phyloP scores from a whole-genome alignment of 2,113 vertebrate genomes.

The Festucalex cinctus region DNA sequence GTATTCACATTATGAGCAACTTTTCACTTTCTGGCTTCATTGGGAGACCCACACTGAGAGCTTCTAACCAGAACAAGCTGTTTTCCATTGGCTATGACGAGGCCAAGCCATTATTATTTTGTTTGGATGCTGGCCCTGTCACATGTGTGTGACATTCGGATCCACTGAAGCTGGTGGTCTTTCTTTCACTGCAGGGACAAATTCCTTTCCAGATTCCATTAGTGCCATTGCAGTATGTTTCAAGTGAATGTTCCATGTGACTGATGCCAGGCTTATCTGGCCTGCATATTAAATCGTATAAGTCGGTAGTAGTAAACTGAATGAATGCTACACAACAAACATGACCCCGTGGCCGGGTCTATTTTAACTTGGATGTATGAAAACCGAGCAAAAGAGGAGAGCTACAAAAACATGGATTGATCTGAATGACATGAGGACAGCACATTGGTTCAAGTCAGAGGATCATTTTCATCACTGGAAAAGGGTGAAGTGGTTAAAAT shows the following conservation, averaged over 20 bases:
- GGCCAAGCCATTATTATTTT: slow-evolving; percentile 47
- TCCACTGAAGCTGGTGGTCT: slow-evolving; percentile 15
- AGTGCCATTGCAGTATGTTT: not conserved
- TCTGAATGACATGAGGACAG: not conserved
- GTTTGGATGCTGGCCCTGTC: slow-evolving; percentile 42
- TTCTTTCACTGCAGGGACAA: slow-evolving; percentile 17
- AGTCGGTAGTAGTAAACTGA: slow-evolving; percentile 14
- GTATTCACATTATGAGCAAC: slow-evolving; percentile 11
- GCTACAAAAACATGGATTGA: not conserved
- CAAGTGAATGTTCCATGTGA: not conserved
- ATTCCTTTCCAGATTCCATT: slow-evolving; percentile 8
- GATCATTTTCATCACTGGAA: not conserved
- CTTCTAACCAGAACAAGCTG: slow-evolving; percentile 58
- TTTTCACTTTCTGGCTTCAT: slow-evolving; percentile 24
- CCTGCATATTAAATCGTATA: not conserved
- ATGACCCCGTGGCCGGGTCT: slow-evolving; percentile 11
- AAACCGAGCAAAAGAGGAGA: slow-evolving; percentile 11
- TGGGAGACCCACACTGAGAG: slow-evolving; percentile 35
- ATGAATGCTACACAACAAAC: slow-evolving; percentile 19
- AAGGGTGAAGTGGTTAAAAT: slow-evolving; percentile 34
- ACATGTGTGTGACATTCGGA: slow-evolving; percentile 54
- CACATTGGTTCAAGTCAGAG: slow-evolving; percentile 1
- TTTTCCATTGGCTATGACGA: slow-evolving; percentile 46
- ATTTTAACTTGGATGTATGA: slow-evolving; percentile 10
- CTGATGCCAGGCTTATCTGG: not conserved